Evolutionary conservation across 2,113 vertebrate species (phyloP).

Genomic region (Accipiter virgatus): DNA sequence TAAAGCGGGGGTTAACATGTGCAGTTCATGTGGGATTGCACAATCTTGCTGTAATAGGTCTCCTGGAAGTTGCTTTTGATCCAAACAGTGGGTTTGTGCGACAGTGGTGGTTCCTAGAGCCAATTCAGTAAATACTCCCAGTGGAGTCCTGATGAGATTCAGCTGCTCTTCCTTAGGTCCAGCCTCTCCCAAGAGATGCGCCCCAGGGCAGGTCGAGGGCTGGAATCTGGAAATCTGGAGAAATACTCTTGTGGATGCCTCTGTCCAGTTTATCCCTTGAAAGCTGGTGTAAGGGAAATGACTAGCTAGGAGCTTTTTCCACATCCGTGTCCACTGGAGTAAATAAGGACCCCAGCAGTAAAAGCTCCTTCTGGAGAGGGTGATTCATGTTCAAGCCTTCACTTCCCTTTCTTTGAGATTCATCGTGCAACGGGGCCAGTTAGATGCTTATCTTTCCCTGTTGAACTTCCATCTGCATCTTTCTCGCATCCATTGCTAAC

Average conservation of each 20-base stretch:
- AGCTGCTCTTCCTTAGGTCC: background rate
- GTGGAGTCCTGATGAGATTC: background rate
- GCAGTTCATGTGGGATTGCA: background rate
- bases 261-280: accelerated
- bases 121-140: too few species aligned
- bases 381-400: background rate
- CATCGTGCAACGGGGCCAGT: background rate
- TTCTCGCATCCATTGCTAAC: accelerated
- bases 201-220: background rate
- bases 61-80: background rate
- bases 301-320: background rate
- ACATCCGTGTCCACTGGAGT: background rate
- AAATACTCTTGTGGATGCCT: background rate
- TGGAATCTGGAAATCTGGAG: background rate
- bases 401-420: background rate
- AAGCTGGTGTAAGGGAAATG: background rate
- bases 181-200: background rate
- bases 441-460: background rate
- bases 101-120: background rate
- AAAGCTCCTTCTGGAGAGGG: background rate
- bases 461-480: background rate
- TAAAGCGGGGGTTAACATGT: accelerated
- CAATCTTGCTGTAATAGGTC: background rate
- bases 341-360: background rate
- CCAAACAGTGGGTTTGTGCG: background rate